These are phyloP conservation scores for Lysandra bellargus DNA, from an alignment of 2,888 invertebrate species.

Conservation along the genomic window DNA sequence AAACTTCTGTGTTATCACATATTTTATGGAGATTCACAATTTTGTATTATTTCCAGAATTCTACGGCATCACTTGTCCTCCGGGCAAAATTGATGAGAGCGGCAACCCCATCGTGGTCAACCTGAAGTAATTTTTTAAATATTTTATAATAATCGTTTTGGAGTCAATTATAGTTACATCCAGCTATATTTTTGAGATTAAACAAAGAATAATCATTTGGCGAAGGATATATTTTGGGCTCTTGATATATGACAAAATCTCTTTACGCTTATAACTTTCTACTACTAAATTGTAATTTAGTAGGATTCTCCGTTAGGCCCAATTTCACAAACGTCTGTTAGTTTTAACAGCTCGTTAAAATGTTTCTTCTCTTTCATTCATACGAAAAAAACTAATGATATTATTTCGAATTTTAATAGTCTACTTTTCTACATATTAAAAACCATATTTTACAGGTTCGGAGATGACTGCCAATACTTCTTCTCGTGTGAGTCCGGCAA, in stretches of 20 bases:
- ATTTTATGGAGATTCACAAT: not conserved
- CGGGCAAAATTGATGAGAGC: conserved; percentile 47
- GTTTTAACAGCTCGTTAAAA: too few species aligned
- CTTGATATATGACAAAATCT: too few species aligned
- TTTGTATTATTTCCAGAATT: conserved; percentile 49
- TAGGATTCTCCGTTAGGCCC: too few species aligned
- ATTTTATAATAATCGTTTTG: not conserved
- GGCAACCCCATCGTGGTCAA: conserved; percentile 48
- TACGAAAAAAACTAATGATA: too few species aligned
- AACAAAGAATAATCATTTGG: not conserved
- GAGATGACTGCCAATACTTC: conserved; percentile 58
- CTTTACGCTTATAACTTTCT: too few species aligned
- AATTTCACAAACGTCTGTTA: too few species aligned
- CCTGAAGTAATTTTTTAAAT: conserved; percentile 51
- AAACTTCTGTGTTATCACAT: too few species aligned
- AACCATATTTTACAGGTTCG: conserved; percentile 46
- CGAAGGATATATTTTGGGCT: too few species aligned
- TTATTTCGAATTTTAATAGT: too few species aligned
- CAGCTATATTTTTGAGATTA: not conserved
- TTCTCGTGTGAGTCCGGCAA: conserved; percentile 54
- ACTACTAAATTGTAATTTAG: too few species aligned
- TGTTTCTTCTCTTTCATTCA: too few species aligned
- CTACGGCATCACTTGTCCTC: conserved; percentile 60
- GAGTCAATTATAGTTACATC: not conserved
- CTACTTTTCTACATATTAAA: too few species aligned